Conservation (phyloP, 2,113 vertebrate genomes). For the Corythoichthys intestinalis region DNA sequence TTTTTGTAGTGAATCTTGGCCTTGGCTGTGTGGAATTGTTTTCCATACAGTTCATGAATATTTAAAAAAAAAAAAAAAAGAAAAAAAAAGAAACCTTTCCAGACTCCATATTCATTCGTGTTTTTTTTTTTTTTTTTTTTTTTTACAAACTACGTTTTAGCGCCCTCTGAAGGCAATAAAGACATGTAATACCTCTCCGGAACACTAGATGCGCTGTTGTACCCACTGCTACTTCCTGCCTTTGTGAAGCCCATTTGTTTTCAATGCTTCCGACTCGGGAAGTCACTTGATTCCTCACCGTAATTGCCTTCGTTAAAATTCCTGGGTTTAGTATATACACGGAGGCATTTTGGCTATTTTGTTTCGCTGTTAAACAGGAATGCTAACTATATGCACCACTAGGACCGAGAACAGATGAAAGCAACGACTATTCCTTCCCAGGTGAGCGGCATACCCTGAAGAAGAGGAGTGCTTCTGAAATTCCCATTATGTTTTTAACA, state of each 20-base stretch:
- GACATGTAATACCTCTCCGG: slow-evolving; percentile 31
- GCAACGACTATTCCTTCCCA: slow-evolving; percentile 15
- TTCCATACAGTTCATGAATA: too few relatives aligned
- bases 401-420: neutral
- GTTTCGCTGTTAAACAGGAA: neutral
- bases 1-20: too few relatives aligned
- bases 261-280: neutral
- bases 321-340: neutral
- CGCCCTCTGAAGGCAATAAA: too few relatives aligned
- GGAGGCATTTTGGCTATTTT: too few relatives aligned
- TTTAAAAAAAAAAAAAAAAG: too few relatives aligned
- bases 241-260: slow-evolving; percentile 21
- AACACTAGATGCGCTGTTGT: slow-evolving; percentile 15
- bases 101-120: too few relatives aligned
- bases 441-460: slow-evolving; percentile 20
- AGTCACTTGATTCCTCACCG: neutral
- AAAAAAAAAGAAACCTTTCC: too few relatives aligned
- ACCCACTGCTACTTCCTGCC: rapidly evolving
- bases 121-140: too few relatives aligned
- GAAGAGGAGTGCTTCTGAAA: neutral
- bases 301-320: too few relatives aligned
- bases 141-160: neutral
- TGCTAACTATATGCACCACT: neutral
- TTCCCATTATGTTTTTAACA: neutral
- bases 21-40: too few relatives aligned